Evolutionary conservation across 1,140 invertebrate species (phyloP), one percentile per base, ranked within the genome.

Genomic region (Spodoptera frugiperda): DNA sequence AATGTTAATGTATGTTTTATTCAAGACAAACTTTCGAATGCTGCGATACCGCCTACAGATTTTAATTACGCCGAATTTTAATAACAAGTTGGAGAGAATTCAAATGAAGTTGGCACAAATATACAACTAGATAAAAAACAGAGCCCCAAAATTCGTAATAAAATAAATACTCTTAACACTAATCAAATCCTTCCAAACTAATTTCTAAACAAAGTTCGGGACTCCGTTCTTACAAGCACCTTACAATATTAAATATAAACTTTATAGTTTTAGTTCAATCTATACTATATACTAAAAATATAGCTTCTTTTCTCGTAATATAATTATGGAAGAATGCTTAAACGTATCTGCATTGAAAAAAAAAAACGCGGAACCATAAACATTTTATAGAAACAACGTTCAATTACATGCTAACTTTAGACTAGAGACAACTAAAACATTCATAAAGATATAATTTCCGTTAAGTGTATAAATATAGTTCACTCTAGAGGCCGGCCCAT

Each of bases 401-500:
- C 59, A 78, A 71, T 84, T 82, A 87, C 80, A 84, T 83, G 67
- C 85, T 87, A 88, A 83, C 70, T 80, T 83, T 88, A 89, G 90
- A 93, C 91, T 93, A 93, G 90, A 93, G 87, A 87, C 81, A 91
- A 91, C 85, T 89, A 87, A 91, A 91, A 87, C 82, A 86, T 85
- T 81, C 81, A 82, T 88, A 89, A 80, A 91, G 82, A 89, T 88
- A 89, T 87, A 86, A 82, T 77, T 82, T 80, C 78, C 79, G 74
- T 82, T 83, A 83, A 77, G 80, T 78, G 51, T 87, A 86, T 85
- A 86, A 86, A 86, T 84, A 87, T 84, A 89, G 84, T 85, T 85
- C 85, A 83, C 87, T 87, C 86, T 83, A 80, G 81, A 71, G 77
- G 84, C 78, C 84, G 84, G 82, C 81, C 75, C 82, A 53, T 25